phyloP scores from a whole-genome alignment of 2,797 vertebrate genomes.

The Perodicticus potto region DNA sequence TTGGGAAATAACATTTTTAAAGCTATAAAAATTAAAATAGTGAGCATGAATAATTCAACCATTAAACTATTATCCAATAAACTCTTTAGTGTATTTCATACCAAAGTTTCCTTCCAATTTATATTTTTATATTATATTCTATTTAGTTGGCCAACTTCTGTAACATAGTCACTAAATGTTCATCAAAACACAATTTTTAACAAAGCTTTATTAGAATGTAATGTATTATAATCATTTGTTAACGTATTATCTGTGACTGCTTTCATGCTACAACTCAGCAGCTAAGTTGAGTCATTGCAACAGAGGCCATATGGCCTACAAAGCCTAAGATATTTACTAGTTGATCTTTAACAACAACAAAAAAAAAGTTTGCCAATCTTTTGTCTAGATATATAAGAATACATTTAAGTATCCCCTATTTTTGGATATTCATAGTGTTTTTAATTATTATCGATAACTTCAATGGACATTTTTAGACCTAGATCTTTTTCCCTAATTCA shows the following conservation, averaged over 20 bases:
- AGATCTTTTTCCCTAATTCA: not conserved
- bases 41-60: not conserved
- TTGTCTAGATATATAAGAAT: not conserved
- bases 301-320: not conserved
- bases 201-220: not conserved
- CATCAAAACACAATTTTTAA: constrained; percentile 4
- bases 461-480: not conserved
- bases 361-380: not conserved
- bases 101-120: not conserved
- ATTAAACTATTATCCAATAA: not conserved
- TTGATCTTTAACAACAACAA: not conserved
- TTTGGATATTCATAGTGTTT: not conserved
- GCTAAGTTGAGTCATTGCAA: not conserved
- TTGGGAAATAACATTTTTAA: constrained; percentile 9
- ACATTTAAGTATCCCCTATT: not conserved
- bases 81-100: not conserved
- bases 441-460: not conserved
- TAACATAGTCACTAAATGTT: constrained; percentile 14
- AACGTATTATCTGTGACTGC: not conserved
- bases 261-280: not conserved
- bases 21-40: constrained; percentile 16
- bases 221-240: not conserved
- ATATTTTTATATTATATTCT: constrained; percentile 28
- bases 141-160: not conserved
- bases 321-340: not conserved